A percentile compares a stretch with the other conserved stretches of the same genome.
Conservation (phyloP, 2,113 vertebrate genomes). For the Sardina pilchardus region DNA sequence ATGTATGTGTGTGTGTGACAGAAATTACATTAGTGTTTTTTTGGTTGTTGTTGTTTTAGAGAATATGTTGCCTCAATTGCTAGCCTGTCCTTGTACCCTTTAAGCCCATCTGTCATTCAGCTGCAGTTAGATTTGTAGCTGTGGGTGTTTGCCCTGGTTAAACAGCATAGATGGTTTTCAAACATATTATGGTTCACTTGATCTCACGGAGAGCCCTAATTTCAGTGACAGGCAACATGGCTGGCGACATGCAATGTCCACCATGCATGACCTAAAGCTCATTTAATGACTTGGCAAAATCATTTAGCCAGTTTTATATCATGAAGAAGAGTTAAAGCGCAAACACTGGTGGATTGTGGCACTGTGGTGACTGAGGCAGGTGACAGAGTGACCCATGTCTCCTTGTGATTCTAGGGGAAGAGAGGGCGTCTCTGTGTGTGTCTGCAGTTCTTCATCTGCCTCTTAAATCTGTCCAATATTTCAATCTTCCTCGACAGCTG, state of each 20-base stretch:
- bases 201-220: too few relatives aligned
- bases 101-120: conserved; percentile 50
- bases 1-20: conserved; percentile 14
- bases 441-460: conserved; percentile 26
- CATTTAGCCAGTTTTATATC: too few relatives aligned
- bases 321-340: too few relatives aligned
- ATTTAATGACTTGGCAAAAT: too few relatives aligned
- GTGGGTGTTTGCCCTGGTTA: background rate
- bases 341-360: conserved; percentile 27
- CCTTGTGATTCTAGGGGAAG: conserved; percentile 34
- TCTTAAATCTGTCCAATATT: conserved; percentile 38
- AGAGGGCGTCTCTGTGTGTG: background rate
- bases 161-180: background rate
- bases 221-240: too few relatives aligned
- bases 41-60: conserved; percentile 26
- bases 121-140: conserved; percentile 39
- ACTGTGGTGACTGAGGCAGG: conserved; percentile 27
- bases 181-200: background rate
- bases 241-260: too few relatives aligned
- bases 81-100: conserved; percentile 39
- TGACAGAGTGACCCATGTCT: conserved; percentile 36
- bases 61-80: conserved; percentile 40
- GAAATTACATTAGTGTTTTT: background rate
- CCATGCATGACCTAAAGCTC: too few relatives aligned
- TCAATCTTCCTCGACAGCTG: conserved; percentile 30